Evolutionary conservation across 2,113 vertebrate species (phyloP).

Genomic region (Antechinus flavipes): DNA sequence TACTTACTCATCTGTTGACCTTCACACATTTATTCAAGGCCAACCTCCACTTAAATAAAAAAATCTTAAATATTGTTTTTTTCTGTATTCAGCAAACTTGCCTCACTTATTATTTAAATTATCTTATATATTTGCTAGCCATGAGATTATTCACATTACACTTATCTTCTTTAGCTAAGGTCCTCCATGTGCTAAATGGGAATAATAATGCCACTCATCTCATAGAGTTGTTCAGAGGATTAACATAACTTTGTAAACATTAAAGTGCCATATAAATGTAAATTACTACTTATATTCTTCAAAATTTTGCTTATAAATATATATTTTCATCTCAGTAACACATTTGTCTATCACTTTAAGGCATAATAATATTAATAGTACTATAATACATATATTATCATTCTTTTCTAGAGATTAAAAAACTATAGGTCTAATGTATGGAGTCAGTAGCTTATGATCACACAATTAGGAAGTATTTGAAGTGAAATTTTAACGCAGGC

Average conservation of each 20-base stretch:
- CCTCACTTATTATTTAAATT: neutral
- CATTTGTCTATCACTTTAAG: too few species aligned
- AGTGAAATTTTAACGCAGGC: neutral
- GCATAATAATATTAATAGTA: too few species aligned
- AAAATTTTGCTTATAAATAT: neutral
- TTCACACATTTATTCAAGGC: neutral
- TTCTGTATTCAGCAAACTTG: neutral
- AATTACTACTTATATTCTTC: neutral
- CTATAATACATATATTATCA: too few species aligned
- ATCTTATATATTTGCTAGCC: neutral
- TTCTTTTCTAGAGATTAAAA: neutral
- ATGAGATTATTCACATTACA: neutral
- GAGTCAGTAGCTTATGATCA: neutral
- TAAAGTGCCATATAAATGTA: neutral
- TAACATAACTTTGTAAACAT: neutral
- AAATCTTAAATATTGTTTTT: neutral
- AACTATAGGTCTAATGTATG: neutral
- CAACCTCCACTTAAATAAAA: neutral
- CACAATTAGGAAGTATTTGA: neutral
- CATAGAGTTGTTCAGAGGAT: neutral
- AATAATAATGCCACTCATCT: neutral
- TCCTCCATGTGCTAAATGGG: neutral
- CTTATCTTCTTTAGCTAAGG: neutral
- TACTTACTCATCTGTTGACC: neutral
- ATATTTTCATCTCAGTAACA: too few species aligned